phyloP scores from a whole-genome alignment of 2,797 vertebrate species.

The Todus mexicanus region DNA sequence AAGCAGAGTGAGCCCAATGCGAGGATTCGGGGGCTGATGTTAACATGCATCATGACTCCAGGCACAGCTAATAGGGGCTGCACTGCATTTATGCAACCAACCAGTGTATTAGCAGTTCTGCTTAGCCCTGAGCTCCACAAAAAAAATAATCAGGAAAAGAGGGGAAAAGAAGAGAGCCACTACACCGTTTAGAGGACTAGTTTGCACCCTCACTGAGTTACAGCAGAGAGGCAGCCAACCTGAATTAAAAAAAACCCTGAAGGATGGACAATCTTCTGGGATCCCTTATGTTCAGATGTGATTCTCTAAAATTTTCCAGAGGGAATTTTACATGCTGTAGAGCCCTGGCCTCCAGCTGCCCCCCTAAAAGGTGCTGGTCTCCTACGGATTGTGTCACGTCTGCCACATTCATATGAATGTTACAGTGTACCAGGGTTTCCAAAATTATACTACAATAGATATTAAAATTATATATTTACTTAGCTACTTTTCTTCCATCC shows the following conservation, averaged over 20 bases:
- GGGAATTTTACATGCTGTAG: not conserved
- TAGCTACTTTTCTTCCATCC: not conserved
- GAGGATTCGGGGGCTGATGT: not conserved
- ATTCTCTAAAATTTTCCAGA: not conserved
- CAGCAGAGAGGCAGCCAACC: not conserved
- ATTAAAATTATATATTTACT: not conserved
- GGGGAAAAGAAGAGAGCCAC: not conserved
- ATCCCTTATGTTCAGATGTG: not conserved
- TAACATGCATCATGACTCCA: accelerated
- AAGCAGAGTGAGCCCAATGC: not conserved
- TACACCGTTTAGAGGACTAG: not conserved
- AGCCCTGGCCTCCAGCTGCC: not conserved
- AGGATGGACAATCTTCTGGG: no score
- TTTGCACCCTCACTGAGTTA: not conserved
- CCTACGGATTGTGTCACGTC: not conserved
- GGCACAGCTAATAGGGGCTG: not conserved
- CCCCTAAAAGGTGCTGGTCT: not conserved
- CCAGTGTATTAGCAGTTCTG: not conserved
- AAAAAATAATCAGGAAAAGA: not conserved
- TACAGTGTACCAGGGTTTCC: not conserved
- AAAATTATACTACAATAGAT: not conserved
- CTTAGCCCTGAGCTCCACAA: not conserved
- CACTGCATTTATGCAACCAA: not conserved
- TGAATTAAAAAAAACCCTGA: not conserved
- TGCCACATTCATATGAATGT: not conserved